Conservation (phyloP, 2,888 invertebrate species). For the Mesoligia furuncula region DNA sequence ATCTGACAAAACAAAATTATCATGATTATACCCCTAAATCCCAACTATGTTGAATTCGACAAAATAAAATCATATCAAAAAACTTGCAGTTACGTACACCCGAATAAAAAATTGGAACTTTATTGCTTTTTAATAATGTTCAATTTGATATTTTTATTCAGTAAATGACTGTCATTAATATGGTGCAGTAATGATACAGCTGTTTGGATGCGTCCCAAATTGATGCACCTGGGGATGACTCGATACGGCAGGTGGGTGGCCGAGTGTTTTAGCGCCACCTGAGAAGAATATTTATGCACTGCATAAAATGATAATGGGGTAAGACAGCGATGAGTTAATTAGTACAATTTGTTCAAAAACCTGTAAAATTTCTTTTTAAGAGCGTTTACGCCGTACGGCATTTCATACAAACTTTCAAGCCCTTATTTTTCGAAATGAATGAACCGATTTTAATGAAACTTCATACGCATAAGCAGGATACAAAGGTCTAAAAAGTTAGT, state of each 20-base stretch:
- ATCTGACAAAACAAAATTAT: background rate
- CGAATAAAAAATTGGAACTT: too few relatives aligned
- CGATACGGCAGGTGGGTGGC: constrained; percentile 25
- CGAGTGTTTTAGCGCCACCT: background rate
- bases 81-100: background rate
- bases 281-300: constrained; percentile 1
- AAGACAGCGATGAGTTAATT: background rate
- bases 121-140: constrained; percentile 16
- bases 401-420: too few relatives aligned
- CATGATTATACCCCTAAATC: background rate
- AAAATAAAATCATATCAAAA: background rate
- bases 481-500: too few relatives aligned
- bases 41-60: background rate
- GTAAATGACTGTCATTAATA: constrained; percentile 15
- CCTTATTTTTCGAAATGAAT: too few relatives aligned
- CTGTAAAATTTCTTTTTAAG: background rate
- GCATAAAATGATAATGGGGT: background rate
- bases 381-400: too few relatives aligned
- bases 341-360: background rate
- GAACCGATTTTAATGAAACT: too few relatives aligned
- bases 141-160: constrained; percentile 13
- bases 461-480: too few relatives aligned
- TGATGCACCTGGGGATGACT: constrained; percentile 22
- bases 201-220: constrained; percentile 36
- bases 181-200: constrained; percentile 21